A percentile compares a stretch with the other conserved stretches of the same genome.
Evolutionary conservation across 2,888 invertebrate genomes (phyloP).

Genomic region (Eudemis profundana): DNA sequence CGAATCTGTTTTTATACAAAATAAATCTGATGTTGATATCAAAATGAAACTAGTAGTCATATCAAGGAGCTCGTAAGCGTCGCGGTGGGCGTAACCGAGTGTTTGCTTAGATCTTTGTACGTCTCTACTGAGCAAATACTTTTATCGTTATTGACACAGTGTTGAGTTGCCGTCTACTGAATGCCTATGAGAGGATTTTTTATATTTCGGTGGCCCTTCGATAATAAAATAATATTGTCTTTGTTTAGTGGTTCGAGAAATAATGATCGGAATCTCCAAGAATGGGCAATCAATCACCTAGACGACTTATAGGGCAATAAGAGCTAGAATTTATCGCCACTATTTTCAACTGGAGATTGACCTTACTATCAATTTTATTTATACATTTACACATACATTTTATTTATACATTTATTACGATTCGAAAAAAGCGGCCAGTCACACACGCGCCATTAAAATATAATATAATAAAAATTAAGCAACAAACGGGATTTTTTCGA

Average conservation of each 20-base stretch:
- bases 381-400: no score
- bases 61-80: constrained; percentile 60
- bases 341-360: not conserved
- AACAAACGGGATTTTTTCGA: constrained; percentile 53
- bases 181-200: constrained; percentile 67
- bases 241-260: constrained; percentile 40
- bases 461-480: constrained; percentile 62
- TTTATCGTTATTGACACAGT: constrained; percentile 81
- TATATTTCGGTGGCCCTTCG: constrained; percentile 60
- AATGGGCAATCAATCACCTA: constrained; percentile 25
- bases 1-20: constrained; percentile 3
- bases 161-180: constrained; percentile 75
- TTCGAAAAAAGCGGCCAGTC: no score
- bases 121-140: constrained; percentile 78
- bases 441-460: constrained; percentile 65
- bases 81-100: constrained; percentile 73
- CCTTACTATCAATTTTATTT: not conserved
- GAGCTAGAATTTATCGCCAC: no score
- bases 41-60: constrained; percentile 61
- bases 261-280: constrained; percentile 5
- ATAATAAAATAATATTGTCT: constrained; percentile 67
- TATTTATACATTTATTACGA: no score
- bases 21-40: constrained; percentile 22
- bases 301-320: constrained; percentile 3
- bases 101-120: constrained; percentile 80